These are phyloP conservation scores for Embiotoca jacksoni DNA, from an alignment of 2,113 vertebrate genomes.

Conservation along the genomic window DNA sequence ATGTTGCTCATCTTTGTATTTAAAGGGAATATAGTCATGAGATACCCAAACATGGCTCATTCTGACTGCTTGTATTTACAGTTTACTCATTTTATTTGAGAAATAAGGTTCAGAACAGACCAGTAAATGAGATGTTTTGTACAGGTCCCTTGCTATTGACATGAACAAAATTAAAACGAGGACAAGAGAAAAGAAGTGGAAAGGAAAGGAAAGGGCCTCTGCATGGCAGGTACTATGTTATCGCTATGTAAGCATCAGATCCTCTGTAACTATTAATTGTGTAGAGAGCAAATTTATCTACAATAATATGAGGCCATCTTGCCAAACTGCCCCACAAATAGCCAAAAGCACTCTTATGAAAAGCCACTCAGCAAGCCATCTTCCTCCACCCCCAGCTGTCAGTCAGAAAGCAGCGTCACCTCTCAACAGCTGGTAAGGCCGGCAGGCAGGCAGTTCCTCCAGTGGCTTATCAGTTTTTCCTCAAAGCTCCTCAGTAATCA, in stretches of 20 bases:
- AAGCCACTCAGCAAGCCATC: not conserved
- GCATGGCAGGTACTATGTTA: not conserved
- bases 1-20: too few relatives aligned
- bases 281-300: not conserved
- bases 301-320: constrained; percentile 11
- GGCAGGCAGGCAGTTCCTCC: constrained; percentile 13
- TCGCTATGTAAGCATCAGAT: not conserved
- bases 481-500: constrained; percentile 13
- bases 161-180: not conserved
- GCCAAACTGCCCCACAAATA: constrained; percentile 6
- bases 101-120: too few relatives aligned
- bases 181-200: not conserved
- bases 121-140: too few relatives aligned
- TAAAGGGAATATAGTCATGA: too few relatives aligned
- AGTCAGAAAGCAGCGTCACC: constrained; percentile 7
- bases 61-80: too few relatives aligned
- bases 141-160: too few relatives aligned
- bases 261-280: not conserved
- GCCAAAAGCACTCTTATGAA: not conserved
- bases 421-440: constrained; percentile 12
- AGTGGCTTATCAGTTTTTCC: constrained; percentile 22
- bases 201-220: not conserved
- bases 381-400: constrained; percentile 9
- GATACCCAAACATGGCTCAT: too few relatives aligned
- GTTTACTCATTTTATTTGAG: too few relatives aligned